phyloP scores from a whole-genome alignment of 2,888 invertebrate genomes.

The Protonemura montana region DNA sequence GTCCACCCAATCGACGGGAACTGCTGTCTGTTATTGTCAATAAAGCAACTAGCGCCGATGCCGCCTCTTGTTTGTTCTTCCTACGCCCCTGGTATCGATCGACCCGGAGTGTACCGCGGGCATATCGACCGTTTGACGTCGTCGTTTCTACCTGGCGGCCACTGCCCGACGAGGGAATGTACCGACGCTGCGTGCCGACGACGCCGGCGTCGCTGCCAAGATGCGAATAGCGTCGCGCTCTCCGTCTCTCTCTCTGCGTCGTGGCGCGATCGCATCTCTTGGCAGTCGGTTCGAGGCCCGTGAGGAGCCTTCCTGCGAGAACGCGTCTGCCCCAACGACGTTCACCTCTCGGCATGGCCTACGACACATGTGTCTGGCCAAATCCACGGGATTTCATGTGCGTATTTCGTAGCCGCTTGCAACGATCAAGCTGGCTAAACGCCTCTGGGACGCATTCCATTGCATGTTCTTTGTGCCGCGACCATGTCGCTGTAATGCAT shows the following conservation, averaged over 20 bases:
- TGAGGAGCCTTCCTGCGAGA: background rate
- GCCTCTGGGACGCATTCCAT: background rate
- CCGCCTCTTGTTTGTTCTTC: background rate
- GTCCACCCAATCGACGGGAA: too few relatives aligned
- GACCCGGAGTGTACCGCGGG: background rate
- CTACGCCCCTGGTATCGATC: background rate
- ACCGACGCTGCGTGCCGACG: background rate
- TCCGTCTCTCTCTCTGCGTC: background rate
- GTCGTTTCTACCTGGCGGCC: too few relatives aligned
- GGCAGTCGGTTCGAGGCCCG: background rate
- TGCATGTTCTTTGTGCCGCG: background rate
- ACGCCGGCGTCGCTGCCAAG: background rate
- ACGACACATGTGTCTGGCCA: too few relatives aligned
- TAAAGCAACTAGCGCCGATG: too few relatives aligned
- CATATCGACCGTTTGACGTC: background rate
- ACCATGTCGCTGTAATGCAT: too few relatives aligned
- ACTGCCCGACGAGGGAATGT: background rate
- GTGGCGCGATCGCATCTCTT: background rate
- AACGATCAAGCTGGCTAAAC: background rate
- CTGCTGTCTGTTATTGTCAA: too few relatives aligned
- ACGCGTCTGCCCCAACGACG: background rate
- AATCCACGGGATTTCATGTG: too few relatives aligned
- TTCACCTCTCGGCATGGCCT: too few relatives aligned
- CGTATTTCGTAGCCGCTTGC: too few relatives aligned
- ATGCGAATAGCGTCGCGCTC: slow-evolving; percentile 1